Percentiles rank a stretch among this genome's conserved stretches.
These are phyloP conservation scores for Laticauda colubrina DNA, from an alignment of 2,113 vertebrate genomes.

Conservation along the genomic window DNA sequence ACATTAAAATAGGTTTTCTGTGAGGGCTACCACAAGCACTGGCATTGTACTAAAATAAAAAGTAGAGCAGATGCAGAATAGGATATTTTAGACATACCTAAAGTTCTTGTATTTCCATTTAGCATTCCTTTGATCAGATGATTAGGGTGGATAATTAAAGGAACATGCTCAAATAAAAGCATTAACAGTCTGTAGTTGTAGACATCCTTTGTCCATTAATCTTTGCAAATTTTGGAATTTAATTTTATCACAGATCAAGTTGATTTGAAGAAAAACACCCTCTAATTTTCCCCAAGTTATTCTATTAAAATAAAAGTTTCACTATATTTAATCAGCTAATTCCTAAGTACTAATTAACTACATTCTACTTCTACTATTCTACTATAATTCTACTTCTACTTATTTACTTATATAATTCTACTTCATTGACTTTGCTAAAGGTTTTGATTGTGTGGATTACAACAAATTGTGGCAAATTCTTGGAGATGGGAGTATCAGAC, in stretches of 20 bases:
- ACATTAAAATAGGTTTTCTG: conserved; percentile 44
- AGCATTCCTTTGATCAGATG: neutral
- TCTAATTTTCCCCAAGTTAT: neutral
- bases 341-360: neutral
- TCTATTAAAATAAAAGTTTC: neutral
- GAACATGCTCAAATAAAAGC: neutral
- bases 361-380: neutral
- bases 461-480: too few relatives aligned
- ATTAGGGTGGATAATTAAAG: neutral
- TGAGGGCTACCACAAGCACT: neutral
- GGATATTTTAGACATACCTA: neutral
- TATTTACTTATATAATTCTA: too few relatives aligned
- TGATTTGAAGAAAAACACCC: neutral
- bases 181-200: neutral
- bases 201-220: neutral
- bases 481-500: too few relatives aligned
- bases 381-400: too few relatives aligned
- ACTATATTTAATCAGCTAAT: neutral
- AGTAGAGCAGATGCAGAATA: rapidly evolving
- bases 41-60: neutral
- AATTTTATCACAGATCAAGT: neutral
- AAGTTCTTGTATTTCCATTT: neutral
- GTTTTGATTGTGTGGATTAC: too few relatives aligned
- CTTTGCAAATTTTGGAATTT: neutral
- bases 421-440: too few relatives aligned